Percentiles rank a stretch among this genome's conserved stretches.
These are phyloP conservation scores for Euwallacea fornicatus DNA, from an alignment of 1,140 invertebrate genomes.

Conservation along the genomic window DNA sequence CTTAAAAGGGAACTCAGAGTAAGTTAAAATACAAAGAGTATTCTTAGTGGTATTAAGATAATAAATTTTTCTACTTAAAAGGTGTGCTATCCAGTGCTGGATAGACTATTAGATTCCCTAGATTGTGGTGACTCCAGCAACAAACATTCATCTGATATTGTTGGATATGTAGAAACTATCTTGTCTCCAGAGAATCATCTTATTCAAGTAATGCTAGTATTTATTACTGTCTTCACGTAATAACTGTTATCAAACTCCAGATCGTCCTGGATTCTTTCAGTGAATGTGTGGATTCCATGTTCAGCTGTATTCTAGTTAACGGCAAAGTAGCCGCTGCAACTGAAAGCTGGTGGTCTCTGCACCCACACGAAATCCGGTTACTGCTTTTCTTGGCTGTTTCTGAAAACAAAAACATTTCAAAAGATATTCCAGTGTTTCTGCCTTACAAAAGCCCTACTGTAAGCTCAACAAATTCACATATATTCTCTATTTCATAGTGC, in stretches of 20 bases:
- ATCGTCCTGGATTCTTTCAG: conserved; percentile 73
- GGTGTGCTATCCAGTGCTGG: conserved; percentile 70
- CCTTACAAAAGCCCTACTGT: conserved; percentile 82
- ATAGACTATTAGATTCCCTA: conserved; percentile 71
- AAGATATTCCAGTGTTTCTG: conserved; percentile 79
- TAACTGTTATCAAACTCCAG: conserved; percentile 56
- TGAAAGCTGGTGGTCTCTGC: conserved; percentile 75
- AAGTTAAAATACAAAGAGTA: neutral
- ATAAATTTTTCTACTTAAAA: conserved; percentile 45
- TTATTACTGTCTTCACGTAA: neutral
- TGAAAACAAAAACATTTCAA: conserved; percentile 65
- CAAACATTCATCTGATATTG: conserved; percentile 61
- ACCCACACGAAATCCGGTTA: conserved; percentile 72
- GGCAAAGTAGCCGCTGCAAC: conserved; percentile 77
- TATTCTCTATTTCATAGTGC: neutral
- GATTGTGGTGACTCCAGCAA: conserved; percentile 64
- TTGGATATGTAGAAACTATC: conserved; percentile 67
- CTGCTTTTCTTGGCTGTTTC: conserved; percentile 66
- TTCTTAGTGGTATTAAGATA: no score
- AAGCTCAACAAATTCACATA: conserved; percentile 46
- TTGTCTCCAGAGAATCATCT: conserved; percentile 70
- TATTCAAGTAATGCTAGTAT: conserved; percentile 60
- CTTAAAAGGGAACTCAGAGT: conserved; percentile 77
- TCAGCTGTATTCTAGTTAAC: conserved; percentile 76
- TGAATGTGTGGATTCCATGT: conserved; percentile 74